Percentiles rank a stretch among this genome's conserved stretches.
These are phyloP conservation scores for Melanotaenia parkinsoni DNA, from an alignment of 2,797 vertebrate species.

Conservation along the genomic window DNA sequence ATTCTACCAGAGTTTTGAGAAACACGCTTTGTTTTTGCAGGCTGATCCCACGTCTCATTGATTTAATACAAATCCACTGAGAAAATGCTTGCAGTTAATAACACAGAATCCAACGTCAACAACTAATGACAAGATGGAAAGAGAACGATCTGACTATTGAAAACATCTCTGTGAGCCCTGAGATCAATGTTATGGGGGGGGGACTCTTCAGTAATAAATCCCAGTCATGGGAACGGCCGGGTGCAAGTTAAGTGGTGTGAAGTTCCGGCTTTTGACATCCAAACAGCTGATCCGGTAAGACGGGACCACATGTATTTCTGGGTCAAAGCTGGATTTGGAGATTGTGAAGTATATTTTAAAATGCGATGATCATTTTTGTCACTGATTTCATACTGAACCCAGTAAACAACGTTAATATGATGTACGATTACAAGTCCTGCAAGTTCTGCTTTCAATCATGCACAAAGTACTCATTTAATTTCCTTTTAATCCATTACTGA, in stretches of 20 bases:
- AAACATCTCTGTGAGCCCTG: slow-evolving; percentile 35
- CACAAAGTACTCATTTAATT: too few relatives aligned
- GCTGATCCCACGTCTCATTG: slow-evolving; percentile 20
- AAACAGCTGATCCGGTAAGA: slow-evolving; percentile 17
- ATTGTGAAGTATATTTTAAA: background rate
- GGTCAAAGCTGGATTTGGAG: background rate
- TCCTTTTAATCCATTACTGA: background rate
- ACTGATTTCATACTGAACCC: background rate
- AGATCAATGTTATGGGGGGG: slow-evolving; percentile 31
- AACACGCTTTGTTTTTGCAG: slow-evolving; percentile 36
- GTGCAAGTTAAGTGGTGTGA: background rate
- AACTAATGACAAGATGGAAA: slow-evolving; percentile 33
- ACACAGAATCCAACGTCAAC: slow-evolving; percentile 35
- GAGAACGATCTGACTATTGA: slow-evolving; percentile 23
- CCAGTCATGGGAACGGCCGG: slow-evolving; percentile 35
- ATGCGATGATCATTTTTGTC: background rate
- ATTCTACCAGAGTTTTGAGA: slow-evolving; percentile 38
- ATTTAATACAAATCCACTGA: slow-evolving; percentile 30
- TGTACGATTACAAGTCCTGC: background rate
- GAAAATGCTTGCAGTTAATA: slow-evolving; percentile 24
- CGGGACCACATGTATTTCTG: background rate
- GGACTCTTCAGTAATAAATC: slow-evolving; percentile 39
- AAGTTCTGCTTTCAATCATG: background rate
- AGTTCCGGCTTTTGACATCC: slow-evolving; percentile 15
- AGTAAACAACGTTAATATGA: background rate